Evolutionary conservation across 2,888 invertebrate genomes (phyloP).

Genomic region (Colostygia pectinataria): DNA sequence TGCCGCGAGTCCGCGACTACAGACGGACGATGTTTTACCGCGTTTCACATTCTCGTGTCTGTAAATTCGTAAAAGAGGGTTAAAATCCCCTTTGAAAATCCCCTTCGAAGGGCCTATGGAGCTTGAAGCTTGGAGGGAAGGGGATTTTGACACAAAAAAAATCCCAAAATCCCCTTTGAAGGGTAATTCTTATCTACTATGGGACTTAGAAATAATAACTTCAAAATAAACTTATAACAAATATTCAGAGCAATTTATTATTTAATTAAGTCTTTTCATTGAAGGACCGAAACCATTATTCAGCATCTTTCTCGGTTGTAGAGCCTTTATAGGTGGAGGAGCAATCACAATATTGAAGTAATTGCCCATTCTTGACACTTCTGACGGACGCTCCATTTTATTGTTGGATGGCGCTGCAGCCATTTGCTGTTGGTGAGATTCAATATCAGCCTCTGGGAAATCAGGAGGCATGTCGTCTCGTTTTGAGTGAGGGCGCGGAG

Average conservation of each 20-base stretch:
- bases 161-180: too few relatives aligned
- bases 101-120: too few relatives aligned
- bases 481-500: constrained; percentile 46
- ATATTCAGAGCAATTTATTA: constrained; percentile 3
- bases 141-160: too few relatives aligned
- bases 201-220: neutral
- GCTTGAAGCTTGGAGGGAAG: too few relatives aligned
- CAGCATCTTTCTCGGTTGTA: constrained; percentile 66
- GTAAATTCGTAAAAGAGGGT: too few relatives aligned
- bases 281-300: constrained; percentile 47
- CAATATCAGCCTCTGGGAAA: constrained; percentile 44
- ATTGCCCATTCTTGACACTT: constrained; percentile 74
- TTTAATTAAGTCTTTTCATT: constrained; percentile 41
- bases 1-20: too few relatives aligned
- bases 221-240: neutral
- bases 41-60: too few relatives aligned
- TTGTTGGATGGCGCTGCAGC: constrained; percentile 16
- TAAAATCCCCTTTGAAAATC: too few relatives aligned
- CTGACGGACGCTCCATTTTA: constrained; percentile 53
- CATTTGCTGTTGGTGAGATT: constrained; percentile 23
- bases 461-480: constrained; percentile 48
- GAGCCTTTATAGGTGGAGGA: constrained; percentile 71
- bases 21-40: too few relatives aligned
- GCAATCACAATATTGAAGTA: constrained; percentile 78
- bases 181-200: too few relatives aligned